Conservation (phyloP, 2,888 invertebrate species). For the Carcina quercana region DNA sequence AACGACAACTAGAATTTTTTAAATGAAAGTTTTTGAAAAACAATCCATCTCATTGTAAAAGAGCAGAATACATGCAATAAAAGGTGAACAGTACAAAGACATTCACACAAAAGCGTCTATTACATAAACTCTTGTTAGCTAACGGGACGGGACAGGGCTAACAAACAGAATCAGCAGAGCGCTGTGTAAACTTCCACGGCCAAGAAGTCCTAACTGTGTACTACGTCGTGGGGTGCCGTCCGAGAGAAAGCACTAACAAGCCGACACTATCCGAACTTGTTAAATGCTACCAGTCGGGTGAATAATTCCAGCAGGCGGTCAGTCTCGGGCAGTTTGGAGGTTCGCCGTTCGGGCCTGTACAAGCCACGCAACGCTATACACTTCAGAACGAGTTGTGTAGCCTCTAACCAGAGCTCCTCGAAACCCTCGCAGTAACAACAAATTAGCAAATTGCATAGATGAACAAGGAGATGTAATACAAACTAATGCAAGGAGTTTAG, state of each 20-base stretch:
- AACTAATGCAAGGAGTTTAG: too few species aligned
- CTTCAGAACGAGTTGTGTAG: too few species aligned
- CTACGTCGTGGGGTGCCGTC: conserved; percentile 45
- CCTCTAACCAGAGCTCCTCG: too few species aligned
- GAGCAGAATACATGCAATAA: too few species aligned
- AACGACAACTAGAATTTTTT: too few species aligned
- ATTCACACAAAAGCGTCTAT: conserved; percentile 26
- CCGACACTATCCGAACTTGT: conserved; percentile 61
- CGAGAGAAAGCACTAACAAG: conserved; percentile 57
- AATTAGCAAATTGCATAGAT: too few species aligned
- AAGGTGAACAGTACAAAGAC: conserved; percentile 16
- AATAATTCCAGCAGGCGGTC: conserved; percentile 50
- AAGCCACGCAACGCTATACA: too few species aligned
- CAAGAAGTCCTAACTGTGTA: conserved; percentile 59
- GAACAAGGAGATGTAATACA: too few species aligned
- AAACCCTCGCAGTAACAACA: too few species aligned
- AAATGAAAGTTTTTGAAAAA: too few species aligned
- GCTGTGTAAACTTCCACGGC: conserved; percentile 51
- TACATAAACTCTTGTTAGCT: conserved; percentile 32
- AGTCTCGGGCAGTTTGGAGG: conserved; percentile 37
- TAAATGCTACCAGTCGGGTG: conserved; percentile 39
- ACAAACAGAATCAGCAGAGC: conserved; percentile 61
- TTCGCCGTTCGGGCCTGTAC: conserved; percentile 22
- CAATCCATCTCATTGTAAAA: too few species aligned
- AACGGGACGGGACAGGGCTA: conserved; percentile 49